Evolutionary conservation across 2,797 vertebrate genomes (phyloP), one percentile per base, ranked within the genome.

Genomic region (Pangasius krempfi): DNA sequence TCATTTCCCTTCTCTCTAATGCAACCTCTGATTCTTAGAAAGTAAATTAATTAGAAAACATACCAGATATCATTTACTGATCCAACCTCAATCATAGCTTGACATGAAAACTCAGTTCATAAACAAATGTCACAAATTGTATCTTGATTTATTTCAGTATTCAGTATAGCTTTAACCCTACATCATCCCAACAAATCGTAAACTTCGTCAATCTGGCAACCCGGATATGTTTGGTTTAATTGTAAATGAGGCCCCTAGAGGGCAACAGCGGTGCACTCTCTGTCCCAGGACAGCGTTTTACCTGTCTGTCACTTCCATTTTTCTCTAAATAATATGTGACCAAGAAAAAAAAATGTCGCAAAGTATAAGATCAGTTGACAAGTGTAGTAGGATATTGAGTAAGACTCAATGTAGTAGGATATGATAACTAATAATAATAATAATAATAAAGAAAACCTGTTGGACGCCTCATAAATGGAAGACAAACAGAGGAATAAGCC

Each of bases 181-280:
- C 2, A 4, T 5, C 1, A 0, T 0, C 0, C 4, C 1, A 83
- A 47, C 14, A 82, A 25, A 1, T 81, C 20, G 12, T 47, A 18
- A 64, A 27, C 0, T 1, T n/a, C 22, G 8, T 56, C 8, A 58
- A 54, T 58, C 86, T 87, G 88, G 83, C 50, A 84, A 62, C 50
- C 60, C 30, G 60, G 68, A 70, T 4, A 54, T 37, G 37, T 78
- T 66, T 40, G 33, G 14, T 83, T 84, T 64, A 62, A 62, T 88
- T 50, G 88, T 68, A 50, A 68, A 44, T 5, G 70, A 90, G 90
- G 66, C 91, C 92, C 88, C 92, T 90, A 92, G 92, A 90, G 91
- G 91, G 92, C 92, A 91, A 89, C 91, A 86, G 82, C 88, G 90
- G 66, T 68, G 89, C 89, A 73, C 84, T 76, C 81, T 89, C 7